Conservation (phyloP, 2,888 invertebrate genomes). For the Hermaeophaga mercurialis region DNA sequence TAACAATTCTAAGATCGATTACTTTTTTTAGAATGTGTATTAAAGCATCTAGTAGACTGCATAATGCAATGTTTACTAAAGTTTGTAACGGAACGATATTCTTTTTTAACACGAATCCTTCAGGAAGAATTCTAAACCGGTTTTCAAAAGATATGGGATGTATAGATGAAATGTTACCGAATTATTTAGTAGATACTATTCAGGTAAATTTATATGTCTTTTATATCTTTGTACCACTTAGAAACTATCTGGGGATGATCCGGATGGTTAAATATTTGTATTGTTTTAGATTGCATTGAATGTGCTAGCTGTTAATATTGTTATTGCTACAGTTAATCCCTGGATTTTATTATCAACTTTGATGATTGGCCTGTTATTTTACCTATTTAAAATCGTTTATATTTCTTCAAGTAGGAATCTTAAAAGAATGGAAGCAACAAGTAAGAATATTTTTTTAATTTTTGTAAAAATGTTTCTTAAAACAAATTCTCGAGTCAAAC, state of each 20-base stretch:
- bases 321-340: conserved; percentile 74
- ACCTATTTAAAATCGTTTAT: conserved; percentile 70
- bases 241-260: neutral
- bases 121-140: conserved; percentile 68
- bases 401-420: conserved; percentile 75
- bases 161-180: conserved; percentile 61
- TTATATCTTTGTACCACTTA: too few relatives aligned
- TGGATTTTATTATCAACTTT: conserved; percentile 71
- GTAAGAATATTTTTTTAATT: conserved; percentile 55
- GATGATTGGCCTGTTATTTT: conserved; percentile 68
- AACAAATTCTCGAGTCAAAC: neutral
- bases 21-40: conserved; percentile 61
- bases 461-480: conserved; percentile 1
- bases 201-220: conserved; percentile 51
- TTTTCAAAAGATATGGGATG: conserved; percentile 74
- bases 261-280: neutral
- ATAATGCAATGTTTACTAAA: conserved; percentile 60
- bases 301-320: conserved; percentile 72
- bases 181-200: conserved; percentile 59
- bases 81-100: conserved; percentile 68
- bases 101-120: conserved; percentile 73
- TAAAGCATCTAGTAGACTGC: conserved; percentile 62
- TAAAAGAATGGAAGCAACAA: conserved; percentile 71
- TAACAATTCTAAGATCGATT: conserved; percentile 58
- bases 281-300: conserved; percentile 55